Conservation (phyloP, 2,113 vertebrate species). For the Channa argus region DNA sequence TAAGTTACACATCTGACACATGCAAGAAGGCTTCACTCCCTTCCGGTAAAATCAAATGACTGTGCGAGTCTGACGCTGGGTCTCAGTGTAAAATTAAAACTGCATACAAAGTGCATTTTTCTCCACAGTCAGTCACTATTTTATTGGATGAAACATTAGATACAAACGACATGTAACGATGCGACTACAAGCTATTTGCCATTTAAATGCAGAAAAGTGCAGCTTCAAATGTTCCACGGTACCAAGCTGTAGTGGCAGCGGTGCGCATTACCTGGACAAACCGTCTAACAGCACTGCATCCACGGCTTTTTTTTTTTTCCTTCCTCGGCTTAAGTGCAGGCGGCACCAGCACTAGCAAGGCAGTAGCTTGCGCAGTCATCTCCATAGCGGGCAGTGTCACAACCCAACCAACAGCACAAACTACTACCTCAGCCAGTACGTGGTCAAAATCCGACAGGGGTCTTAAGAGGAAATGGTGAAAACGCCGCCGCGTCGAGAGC, state of each 20-base stretch:
- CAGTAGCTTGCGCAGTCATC: constrained; percentile 99
- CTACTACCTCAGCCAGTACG: constrained; percentile 99
- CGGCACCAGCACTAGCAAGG: constrained; percentile 98
- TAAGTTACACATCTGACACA: neutral
- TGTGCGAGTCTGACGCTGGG: neutral
- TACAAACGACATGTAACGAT: constrained; percentile 30
- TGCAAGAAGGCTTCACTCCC: neutral
- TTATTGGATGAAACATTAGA: constrained; percentile 63
- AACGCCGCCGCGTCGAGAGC: neutral
- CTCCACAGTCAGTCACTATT: constrained; percentile 31
- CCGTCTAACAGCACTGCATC: neutral
- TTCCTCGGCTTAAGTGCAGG: constrained; percentile 58
- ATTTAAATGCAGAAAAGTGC: neutral
- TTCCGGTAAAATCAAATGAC: neutral
- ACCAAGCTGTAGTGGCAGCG: neutral
- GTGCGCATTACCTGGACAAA: constrained; percentile 52
- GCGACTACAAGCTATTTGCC: neutral
- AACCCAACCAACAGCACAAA: constrained; percentile 99
- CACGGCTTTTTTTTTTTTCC: neutral
- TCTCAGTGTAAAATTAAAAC: constrained; percentile 27
- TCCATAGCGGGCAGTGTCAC: constrained; percentile 99
- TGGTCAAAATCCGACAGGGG: constrained; percentile 65
- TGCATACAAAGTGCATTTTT: constrained; percentile 34
- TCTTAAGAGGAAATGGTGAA: neutral
- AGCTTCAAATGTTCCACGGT: neutral